Evolutionary conservation across 2,797 vertebrate species (phyloP).

Genomic region (Clarias laeviceps): DNA sequence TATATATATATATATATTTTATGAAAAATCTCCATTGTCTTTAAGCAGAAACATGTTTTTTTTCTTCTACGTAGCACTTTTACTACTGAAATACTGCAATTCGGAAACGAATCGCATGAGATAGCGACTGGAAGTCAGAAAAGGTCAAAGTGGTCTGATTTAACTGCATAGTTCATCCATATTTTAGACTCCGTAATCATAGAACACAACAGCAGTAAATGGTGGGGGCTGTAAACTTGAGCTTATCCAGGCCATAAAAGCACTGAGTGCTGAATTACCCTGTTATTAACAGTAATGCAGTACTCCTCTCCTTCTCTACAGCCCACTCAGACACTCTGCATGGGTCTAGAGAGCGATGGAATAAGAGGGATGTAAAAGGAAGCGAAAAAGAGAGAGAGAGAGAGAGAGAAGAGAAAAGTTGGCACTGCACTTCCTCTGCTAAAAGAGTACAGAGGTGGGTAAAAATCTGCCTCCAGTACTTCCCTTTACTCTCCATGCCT

Average conservation of each 20-base stretch:
- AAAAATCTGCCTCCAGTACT: conserved; percentile 70
- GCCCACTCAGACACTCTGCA: conserved; percentile 72
- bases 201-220: conserved; percentile 64
- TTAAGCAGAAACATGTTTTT: background rate
- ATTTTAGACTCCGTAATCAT: conserved; percentile 69
- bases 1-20: too few relatives aligned
- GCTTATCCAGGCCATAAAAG: conserved; percentile 74
- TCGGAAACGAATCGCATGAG: conserved; percentile 42
- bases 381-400: conserved; percentile 33
- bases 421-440: conserved; percentile 63
- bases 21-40: background rate
- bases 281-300: conserved; percentile 77
- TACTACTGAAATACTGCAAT: background rate
- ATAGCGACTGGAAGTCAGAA: conserved; percentile 56
- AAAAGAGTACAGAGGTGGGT: conserved; percentile 69
- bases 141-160: conserved; percentile 59
- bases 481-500: conserved; percentile 65
- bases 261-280: conserved; percentile 68
- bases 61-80: background rate
- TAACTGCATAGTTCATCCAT: conserved; percentile 61
- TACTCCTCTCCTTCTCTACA: conserved; percentile 63
- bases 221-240: conserved; percentile 62
- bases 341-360: conserved; percentile 73
- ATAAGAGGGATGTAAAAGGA: conserved; percentile 56
- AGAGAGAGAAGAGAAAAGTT: conserved; percentile 64